Conservation (phyloP, 1,140 invertebrate genomes). For the Cotesia glomerata region DNA sequence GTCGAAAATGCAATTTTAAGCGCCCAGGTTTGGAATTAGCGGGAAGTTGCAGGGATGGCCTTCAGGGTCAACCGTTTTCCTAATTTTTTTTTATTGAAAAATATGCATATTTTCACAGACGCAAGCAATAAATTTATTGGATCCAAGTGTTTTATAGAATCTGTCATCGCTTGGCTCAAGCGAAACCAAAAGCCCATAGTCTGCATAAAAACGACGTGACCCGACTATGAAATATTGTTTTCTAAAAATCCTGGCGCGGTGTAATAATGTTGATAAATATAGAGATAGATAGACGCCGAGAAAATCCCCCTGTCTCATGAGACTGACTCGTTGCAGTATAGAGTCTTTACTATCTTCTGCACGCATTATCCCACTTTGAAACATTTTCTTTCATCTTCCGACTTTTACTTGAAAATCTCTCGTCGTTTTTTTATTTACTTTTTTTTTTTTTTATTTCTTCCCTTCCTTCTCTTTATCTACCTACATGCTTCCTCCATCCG, state of each 20-base stretch:
- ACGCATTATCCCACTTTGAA: not conserved
- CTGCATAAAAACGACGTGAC: conserved; percentile 9
- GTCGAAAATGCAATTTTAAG: no score
- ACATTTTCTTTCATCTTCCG: not conserved
- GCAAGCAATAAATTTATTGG: conserved; percentile 36
- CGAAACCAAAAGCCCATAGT: not conserved
- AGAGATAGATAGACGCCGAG: no score
- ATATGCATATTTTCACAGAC: not conserved
- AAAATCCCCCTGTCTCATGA: no score
- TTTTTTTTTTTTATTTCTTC: conserved; percentile 1
- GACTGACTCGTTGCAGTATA: no score
- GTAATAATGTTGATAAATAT: not conserved
- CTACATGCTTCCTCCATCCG: not conserved
- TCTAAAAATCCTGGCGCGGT: not conserved
- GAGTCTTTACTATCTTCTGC: not conserved
- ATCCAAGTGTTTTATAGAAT: conserved; percentile 32
- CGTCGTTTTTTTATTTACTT: not conserved
- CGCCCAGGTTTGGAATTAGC: no score
- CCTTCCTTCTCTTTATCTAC: conserved; percentile 9
- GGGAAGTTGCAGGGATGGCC: no score
- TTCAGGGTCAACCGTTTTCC: no score
- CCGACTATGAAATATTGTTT: conserved; percentile 29
- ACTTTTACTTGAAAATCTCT: not conserved
- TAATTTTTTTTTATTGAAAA: no score
- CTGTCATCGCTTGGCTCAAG: conserved; percentile 17